These are phyloP conservation scores for Pithys albifrons DNA, from an alignment of 2,113 vertebrate genomes.

Conservation along the genomic window DNA sequence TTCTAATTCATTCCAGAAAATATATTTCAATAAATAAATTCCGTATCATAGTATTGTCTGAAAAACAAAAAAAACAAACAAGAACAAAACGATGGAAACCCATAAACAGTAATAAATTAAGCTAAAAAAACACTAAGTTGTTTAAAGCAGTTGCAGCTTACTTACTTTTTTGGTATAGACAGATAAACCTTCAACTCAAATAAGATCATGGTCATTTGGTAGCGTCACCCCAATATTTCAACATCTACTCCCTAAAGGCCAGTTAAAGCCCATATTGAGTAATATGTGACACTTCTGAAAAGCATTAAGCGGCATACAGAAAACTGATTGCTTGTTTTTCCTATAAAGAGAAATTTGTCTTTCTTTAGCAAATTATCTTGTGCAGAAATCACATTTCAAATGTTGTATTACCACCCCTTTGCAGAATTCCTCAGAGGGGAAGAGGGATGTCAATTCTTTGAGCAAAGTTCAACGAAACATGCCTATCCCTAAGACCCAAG, in stretches of 20 bases:
- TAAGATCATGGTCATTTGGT: not conserved
- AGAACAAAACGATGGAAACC: not conserved
- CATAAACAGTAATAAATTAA: not conserved
- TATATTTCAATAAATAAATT: slow-evolving; percentile 35
- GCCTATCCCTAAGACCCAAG: not conserved
- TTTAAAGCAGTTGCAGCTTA: not conserved
- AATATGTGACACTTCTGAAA: rapidly evolving
- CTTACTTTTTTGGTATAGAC: not conserved
- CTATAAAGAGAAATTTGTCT: not conserved
- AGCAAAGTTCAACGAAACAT: rapidly evolving
- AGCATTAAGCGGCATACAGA: rapidly evolving
- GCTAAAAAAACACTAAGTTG: not conserved
- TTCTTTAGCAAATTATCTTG: not conserved
- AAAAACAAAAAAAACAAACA: slow-evolving; percentile 36
- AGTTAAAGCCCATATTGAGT: not conserved
- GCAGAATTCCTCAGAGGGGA: not conserved
- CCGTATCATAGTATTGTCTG: slow-evolving; percentile 59
- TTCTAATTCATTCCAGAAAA: slow-evolving; percentile 65
- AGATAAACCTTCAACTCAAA: not conserved
- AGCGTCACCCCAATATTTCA: not conserved
- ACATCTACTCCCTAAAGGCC: not conserved
- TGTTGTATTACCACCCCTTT: rapidly evolving
- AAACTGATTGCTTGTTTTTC: rapidly evolving
- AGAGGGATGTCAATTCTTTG: not conserved
- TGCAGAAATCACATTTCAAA: not conserved